phyloP scores from a whole-genome alignment of 1,140 invertebrate species.

The Himalopsyche phryganea region DNA sequence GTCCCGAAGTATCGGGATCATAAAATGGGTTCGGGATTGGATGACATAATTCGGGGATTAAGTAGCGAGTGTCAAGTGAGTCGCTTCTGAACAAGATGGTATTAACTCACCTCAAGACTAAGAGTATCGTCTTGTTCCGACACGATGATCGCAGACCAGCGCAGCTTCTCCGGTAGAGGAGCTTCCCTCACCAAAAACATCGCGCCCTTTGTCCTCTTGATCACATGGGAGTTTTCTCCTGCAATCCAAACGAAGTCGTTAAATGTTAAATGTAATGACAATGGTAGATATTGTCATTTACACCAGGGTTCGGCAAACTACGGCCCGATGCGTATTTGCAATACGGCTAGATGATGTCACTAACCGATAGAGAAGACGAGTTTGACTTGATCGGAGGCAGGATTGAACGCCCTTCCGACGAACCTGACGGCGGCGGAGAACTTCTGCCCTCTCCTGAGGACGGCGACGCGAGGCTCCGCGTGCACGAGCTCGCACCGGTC shows the following conservation, averaged over 20 bases:
- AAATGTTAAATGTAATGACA: too few species aligned
- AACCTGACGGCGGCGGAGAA: constrained; percentile 63
- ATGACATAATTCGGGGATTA: too few species aligned
- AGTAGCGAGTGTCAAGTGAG: too few species aligned
- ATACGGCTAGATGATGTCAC: neutral
- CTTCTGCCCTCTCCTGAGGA: constrained; percentile 62
- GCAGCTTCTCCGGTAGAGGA: constrained; percentile 41
- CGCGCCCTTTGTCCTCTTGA: constrained; percentile 57
- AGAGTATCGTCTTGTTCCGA: constrained; percentile 51
- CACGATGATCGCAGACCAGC: constrained; percentile 52
- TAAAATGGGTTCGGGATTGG: too few species aligned
- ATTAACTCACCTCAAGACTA: constrained; percentile 54
- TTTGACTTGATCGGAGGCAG: constrained; percentile 54
- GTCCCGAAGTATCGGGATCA: too few species aligned
- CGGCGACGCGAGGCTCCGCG: constrained; percentile 50
- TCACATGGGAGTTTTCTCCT: constrained; percentile 58
- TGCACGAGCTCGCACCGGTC: constrained; percentile 60
- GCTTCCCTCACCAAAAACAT: constrained; percentile 47
- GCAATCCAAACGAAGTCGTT: constrained; percentile 7
- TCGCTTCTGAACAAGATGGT: too few species aligned
- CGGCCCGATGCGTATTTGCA: too few species aligned
- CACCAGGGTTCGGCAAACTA: too few species aligned
- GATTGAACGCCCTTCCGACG: constrained; percentile 51
- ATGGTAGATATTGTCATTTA: too few species aligned
- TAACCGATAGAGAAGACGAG: constrained; percentile 62